Base-by-base conservation (phyloP, 1,140 invertebrate genomes). In the Drepana arcuata region DNA sequence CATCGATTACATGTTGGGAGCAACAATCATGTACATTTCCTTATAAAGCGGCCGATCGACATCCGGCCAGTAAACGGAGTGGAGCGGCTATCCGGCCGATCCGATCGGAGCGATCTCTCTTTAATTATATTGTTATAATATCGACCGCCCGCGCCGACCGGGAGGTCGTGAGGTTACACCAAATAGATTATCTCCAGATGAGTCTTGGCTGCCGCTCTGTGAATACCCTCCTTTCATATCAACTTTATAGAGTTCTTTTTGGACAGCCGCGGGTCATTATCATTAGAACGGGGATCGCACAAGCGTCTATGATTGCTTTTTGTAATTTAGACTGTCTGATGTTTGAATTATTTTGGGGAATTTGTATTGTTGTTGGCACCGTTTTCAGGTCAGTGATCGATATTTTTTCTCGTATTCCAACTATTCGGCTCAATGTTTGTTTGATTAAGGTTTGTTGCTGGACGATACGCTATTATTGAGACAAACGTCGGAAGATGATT, bases 161-260 rank as follows among this genome's bases (percentile, higher is more conserved):
- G 52, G 61, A 71, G 77, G 73, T 81, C 77, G 77, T 71, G 77
- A 68, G 77, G 77, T 81, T 74, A 79, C 50, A 75, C 63, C 59
- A 79, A 78, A 81, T 78, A 78, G 70, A 81, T 81, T 77, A 81
- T 81, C 77, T 80, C 49, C 63, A 66, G 68, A 72, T 59, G 64
- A 60, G 62, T 55, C 52, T 61, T 51, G 60, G 71, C 77, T 78
- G 69, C 73, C 68, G 75, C 70, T 71, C 48, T 63, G 56, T 74
- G 69, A 70, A 75, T 73, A 65, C 64, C 31, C 66, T 58, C 52
- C 66, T 67, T 72, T 73, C 67, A 71, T 79, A 73, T 68, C 67
- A 35, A 39, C 55, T 64, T 47, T 65, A 68, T 67, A 58, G 53
- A 54, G 63, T 64, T 67, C 59, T 74, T 79, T 73, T 69, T 48